Conservation (phyloP, 1,140 invertebrate genomes). For the Leptonema lineaticorne region DNA sequence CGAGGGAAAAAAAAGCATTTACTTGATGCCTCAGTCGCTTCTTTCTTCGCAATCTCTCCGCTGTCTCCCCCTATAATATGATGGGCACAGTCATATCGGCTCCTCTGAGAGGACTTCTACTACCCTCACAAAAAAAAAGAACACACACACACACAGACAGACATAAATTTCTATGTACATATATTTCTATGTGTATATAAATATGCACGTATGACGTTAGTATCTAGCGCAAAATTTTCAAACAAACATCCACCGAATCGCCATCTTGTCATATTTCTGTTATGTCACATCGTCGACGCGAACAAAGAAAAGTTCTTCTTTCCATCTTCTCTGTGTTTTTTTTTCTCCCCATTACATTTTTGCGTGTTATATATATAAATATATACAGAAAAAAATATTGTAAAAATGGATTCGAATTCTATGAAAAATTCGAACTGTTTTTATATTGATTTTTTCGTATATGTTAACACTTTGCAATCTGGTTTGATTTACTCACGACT, state of each 20-base stretch:
- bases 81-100: constrained; percentile 32
- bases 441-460: too few relatives aligned
- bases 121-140: constrained; percentile 3
- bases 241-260: constrained; percentile 12
- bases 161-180: neutral
- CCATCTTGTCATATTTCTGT: constrained; percentile 18
- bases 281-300: neutral
- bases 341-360: too few relatives aligned
- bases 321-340: neutral
- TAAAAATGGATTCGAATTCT: too few relatives aligned
- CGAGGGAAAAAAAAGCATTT: constrained; percentile 41
- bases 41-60: constrained; percentile 42
- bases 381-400: too few relatives aligned
- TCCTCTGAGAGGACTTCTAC: constrained; percentile 13
- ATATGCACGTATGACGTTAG: neutral
- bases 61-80: constrained; percentile 31
- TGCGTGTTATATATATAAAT: too few relatives aligned
- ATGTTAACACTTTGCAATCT: too few relatives aligned
- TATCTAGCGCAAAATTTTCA: constrained; percentile 1
- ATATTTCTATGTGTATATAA: too few relatives aligned
- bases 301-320: constrained; percentile 3
- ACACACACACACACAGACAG: neutral
- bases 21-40: constrained; percentile 41
- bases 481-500: too few relatives aligned
- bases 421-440: too few relatives aligned